These are phyloP conservation scores for Odontomyia ornata DNA, from an alignment of 2,888 invertebrate genomes.

Conservation along the genomic window DNA sequence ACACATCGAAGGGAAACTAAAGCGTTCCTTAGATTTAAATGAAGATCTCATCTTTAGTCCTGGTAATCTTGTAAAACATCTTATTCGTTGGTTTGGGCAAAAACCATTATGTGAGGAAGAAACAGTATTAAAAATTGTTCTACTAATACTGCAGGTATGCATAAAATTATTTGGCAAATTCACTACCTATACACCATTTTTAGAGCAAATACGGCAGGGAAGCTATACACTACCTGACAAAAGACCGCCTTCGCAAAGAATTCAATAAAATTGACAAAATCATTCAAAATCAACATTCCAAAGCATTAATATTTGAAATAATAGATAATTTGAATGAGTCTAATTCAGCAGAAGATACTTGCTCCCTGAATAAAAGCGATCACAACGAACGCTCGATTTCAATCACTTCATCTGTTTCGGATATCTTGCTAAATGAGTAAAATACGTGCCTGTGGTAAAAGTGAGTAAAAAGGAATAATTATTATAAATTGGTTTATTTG, in stretches of 20 bases:
- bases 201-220: constrained; percentile 54
- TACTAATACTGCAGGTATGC: constrained; percentile 55
- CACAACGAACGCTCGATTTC: neutral
- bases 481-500: neutral
- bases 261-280: constrained; percentile 57
- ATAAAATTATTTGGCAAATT: neutral
- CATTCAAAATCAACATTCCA: constrained; percentile 50
- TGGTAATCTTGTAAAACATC: constrained; percentile 58
- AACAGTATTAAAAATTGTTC: constrained; percentile 57
- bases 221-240: constrained; percentile 55
- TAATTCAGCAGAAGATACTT: neutral
- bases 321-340: constrained; percentile 50
- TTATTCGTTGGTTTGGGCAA: constrained; percentile 61
- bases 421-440: constrained; percentile 10
- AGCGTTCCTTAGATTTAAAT: constrained; percentile 55
- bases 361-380: neutral
- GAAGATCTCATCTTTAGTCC: constrained; percentile 57
- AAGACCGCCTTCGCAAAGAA: constrained; percentile 55
- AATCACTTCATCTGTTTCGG: neutral
- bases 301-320: constrained; percentile 54
- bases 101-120: constrained; percentile 56
- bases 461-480: neutral
- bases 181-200: constrained; percentile 13
- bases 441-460: neutral
- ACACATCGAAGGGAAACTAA: constrained; percentile 58